Base-by-base conservation (phyloP, 2,888 invertebrate species). In the Diachrysia chrysitis region DNA sequence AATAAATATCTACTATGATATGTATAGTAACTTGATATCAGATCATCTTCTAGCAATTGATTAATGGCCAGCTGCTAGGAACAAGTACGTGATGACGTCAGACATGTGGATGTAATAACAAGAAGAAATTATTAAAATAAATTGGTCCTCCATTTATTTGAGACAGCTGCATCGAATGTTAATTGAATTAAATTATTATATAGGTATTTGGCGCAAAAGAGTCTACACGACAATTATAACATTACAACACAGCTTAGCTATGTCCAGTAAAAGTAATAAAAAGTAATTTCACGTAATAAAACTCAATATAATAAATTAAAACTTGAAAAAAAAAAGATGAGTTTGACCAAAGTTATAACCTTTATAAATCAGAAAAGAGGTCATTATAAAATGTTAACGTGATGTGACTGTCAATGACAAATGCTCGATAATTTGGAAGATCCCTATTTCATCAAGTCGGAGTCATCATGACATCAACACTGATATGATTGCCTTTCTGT, bases 401-500 rank as follows among this genome's bases (percentile, higher is more conserved):
- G 48, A 29, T n/a, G n/a, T 19, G 19, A 19, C 17, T 46, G 46
- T 57, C 32, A 63, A 25, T 54, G 46, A 16, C 16, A 16, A 48
- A 51, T 55, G 32, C n/a, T 57, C 17, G 35, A 51, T 51, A 51
- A 37, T 56, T 53, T 19, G 29, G 46, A 58, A 53, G 63, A 56
- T 73, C 65, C 58, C 46, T 48, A 63, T 74, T 66, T 71, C 69
- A 69, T 65, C 42, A 64, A 63, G 60, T 70, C 69, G 67, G 72
- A 29, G 69, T 71, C 76, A 73, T 74, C 68, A 63, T 55, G 56
- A 68, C 59, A 74, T n/a, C 69, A 66, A 68, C 68, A 63, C 58
- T 71, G 71, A 73, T 70, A 76, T 70, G 85, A 86, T 88, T 81
- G 86, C 87, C 87, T 88, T 90, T 89, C 88, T 85, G 89, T 76